Base-by-base conservation (phyloP, 37 sponge, comb jelly and placozoan species). In the Chondrosia reniformis region DNA sequence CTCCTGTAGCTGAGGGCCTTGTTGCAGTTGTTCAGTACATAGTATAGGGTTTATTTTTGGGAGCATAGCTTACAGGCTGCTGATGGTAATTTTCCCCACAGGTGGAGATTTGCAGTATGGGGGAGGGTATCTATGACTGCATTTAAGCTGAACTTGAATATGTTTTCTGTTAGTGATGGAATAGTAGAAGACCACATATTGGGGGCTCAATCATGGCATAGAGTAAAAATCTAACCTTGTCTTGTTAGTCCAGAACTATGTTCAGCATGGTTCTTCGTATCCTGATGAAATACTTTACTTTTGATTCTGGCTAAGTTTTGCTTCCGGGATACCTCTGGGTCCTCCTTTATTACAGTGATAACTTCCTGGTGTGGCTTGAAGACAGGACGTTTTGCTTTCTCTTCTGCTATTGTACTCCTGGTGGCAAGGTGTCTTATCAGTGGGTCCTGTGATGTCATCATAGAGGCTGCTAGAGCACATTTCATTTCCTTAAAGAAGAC, bases 21-120 rank as follows among this genome's bases (percentile, higher is more conserved):
- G 58, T 28, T 8, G 8, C 58, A 56, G 58, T 56, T 24, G 7
- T 56, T 56, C 8, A 56, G 58, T 28, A 8, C 58, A 56, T 56
- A 28, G 27, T 56, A 6, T 28, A 8, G 58, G 4, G 58, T 6
- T 28, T 56, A 28, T 28, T 6, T 3, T 28, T 56, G 3, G 7
- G 58, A 56, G 27, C 58, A 56, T 2, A 56, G 58, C 8, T 56
- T 3, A 28, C 58, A 56, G 4, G 58, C 27, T 56, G 58, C 3
- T 6, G 8, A 6, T 5, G 58, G 58, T 28, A 3, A 8, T 56
- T 56, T 56, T 3, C 58, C 3, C 58, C 58, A 56, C 58, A 56
- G 58, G 58, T 56, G 58, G 58, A 56, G 58, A 28, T 56, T 56
- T 3, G 58, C 58, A 56, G n/a, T 56, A 28, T 56, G 58, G 58